Evolutionary conservation across 2,797 vertebrate species (phyloP), one percentile per base, ranked within the genome.

Genomic region (Paguma larvata): DNA sequence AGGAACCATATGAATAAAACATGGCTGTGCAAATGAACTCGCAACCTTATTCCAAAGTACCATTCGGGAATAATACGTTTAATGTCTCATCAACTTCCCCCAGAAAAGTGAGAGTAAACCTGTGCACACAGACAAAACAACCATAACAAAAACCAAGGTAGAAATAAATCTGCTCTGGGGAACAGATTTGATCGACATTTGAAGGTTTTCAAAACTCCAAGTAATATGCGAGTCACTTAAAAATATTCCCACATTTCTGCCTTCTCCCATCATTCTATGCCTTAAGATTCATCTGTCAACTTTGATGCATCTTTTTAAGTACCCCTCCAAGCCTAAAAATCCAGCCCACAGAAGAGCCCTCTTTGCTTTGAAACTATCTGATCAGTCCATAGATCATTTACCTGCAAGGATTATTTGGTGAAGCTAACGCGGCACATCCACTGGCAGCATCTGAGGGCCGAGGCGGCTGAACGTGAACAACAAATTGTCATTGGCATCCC

Each of bases 401-500:
- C 99, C 99, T 99, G 99, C 98, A 96, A 99, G 99, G 99, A 98
- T 98, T 99, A 99, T 99, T 99, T 99, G 99, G 99, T 98, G 98
- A 98, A 98, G 99, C 98, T 98, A 98, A 98, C 98, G 98, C 98
- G 77, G 98, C 98, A 98, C 98, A 98, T 99, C 99, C 98, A 98
- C 98, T 98, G 98, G 98, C 98, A 98, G 97, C 98, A 98, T 99
- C 99, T 99, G 99, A 99, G 99, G 99, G 99, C 99, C 98, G 98
- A 99, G 98, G 98, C 98, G 98, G 98, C 97, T 96, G 98, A 99
- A 99, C 99, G 98, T 99, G 99, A 99, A 99, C 99, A 99, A 99
- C 99, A 99, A 99, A 99, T 99, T 99, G 99, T 99, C 99, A 99
- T 99, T 99, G 99, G 99, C 99, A 99, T 99, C 99, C 99, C 99